Conservation (phyloP, 2,888 invertebrate species). For the Morpho achilles region DNA sequence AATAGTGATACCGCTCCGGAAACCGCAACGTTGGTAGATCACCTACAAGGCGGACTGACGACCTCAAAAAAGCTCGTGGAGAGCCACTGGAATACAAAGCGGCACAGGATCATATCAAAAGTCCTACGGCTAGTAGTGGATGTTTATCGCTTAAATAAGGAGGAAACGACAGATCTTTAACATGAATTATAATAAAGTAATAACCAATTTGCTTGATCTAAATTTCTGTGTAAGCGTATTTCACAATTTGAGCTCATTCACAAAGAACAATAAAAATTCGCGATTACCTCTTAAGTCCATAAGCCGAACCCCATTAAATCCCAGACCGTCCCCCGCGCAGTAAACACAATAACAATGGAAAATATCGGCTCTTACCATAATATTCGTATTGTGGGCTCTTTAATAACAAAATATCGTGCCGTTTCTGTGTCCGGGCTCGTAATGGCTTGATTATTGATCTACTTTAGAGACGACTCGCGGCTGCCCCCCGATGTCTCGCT, state of each 20-base stretch:
- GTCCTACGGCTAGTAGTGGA: too few relatives aligned
- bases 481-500: neutral
- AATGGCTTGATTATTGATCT: constrained; percentile 6
- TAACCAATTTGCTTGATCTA: too few relatives aligned
- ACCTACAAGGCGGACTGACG: too few relatives aligned
- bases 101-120: too few relatives aligned
- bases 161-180: too few relatives aligned
- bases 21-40: too few relatives aligned
- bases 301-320: neutral
- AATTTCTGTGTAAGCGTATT: neutral
- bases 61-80: too few relatives aligned
- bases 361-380: constrained; percentile 10
- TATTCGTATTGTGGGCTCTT: constrained; percentile 5
- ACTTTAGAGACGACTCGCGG: constrained; percentile 1
- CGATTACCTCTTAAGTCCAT: neutral
- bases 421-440: constrained; percentile 2
- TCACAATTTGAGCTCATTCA: neutral
- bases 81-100: too few relatives aligned
- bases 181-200: too few relatives aligned
- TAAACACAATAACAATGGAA: constrained; percentile 6
- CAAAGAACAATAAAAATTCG: neutral
- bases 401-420: constrained; percentile 8
- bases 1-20: too few relatives aligned
- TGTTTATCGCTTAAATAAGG: too few relatives aligned
- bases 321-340: neutral